Evolutionary conservation across 2,113 vertebrate genomes (phyloP), one percentile per base, ranked within the genome.

Genomic region (Tricholaema leucomelas): DNA sequence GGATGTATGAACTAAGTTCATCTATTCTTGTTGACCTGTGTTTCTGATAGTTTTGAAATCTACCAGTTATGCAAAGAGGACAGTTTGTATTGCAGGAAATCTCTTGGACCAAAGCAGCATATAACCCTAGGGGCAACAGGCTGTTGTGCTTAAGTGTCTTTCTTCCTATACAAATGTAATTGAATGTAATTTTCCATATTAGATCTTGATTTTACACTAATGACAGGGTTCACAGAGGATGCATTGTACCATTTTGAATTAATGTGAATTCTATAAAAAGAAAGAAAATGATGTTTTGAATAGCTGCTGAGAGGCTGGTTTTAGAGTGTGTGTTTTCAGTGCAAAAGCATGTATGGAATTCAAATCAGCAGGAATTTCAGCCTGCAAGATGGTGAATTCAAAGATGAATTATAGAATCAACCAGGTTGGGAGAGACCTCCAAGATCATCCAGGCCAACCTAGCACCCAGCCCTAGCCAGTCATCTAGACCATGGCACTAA

Each of bases 261-360:
- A 35, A 74, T 92, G 38, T 64, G 66, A 74, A 63, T 85, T 81
- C 64, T 91, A 10, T 80, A 82, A 87, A 88, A 56, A 30, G 25
- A 73, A 91, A 85, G 67, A 88, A 93, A 85, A 81, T 60, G 0
- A 55, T 85, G 15, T 90, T 94, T 93, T 92, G 78, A 80, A 80
- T 70, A 73, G 60, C 59, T 95, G 81, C 88, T 84, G 87, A 87
- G 52, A 31, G 63, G 48, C 56, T 77, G 54, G 77, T 89, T 71
- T 87, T 74, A 74, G 21, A 91, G 46, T 75, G 93, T 18, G 31
- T 83, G 85, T 93, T 93, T 95, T 95, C 63, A 73, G 69, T 95
- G 89, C 14, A 31, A 48, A 95, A 93, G 54, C 81, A 27, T 33
- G 36, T 87, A 25, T 93, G 86, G 80, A 94, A 97, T 97, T 95